Base-by-base conservation (phyloP, 2,888 invertebrate genomes). In the Incurvaria masculella region DNA sequence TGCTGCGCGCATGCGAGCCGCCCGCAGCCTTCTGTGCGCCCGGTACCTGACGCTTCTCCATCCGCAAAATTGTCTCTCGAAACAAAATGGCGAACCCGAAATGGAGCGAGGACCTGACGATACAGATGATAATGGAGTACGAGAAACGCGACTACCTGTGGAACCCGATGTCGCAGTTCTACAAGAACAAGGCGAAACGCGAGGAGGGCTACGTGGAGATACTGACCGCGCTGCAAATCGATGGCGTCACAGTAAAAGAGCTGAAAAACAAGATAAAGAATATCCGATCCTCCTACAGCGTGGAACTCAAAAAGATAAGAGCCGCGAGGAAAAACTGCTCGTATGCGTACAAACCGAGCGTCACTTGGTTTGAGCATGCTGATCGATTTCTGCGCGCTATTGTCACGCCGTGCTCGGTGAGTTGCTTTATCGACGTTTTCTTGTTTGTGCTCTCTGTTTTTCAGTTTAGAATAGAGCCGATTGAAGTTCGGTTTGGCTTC, bases 1-100 rank as follows among this genome's bases (percentile, higher is more conserved):
- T 78, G 78, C 78, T 78, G 73, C 76, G 76, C 78, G 78, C 78
- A 76, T 78, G 78, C 78, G 76, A 71, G 70, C 71, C 72, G 75
- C 75, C 74, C 75, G 78, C 78, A 76, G 74, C 69, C 73, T 72
- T 70, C 70, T 72, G 66, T 62, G 71, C 69, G 67, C 71, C 70
- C 68, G 58, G 68, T 71, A 66, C 58, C 39, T 56, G 23, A 38
- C 26, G 45, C 40, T n/a, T 38, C 38, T 38, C 16, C 26, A 18
- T 26, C 17, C 38, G 45, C 45, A 38, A 21, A 20, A 38, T 45
- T 4, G 5, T 11, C 42, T 17, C 4, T n/a, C 6, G 18, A 42
- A 19, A 19, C 21, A 8, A 58, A 56, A 63, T 56, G 57, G 58
- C 59, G 63, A 63, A 56, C 58, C 58, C 69, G 67, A 67, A 78